Evolutionary conservation across 2,888 invertebrate genomes (phyloP), one percentile per base, ranked within the genome.

Genomic region (Archips crataeganus): DNA sequence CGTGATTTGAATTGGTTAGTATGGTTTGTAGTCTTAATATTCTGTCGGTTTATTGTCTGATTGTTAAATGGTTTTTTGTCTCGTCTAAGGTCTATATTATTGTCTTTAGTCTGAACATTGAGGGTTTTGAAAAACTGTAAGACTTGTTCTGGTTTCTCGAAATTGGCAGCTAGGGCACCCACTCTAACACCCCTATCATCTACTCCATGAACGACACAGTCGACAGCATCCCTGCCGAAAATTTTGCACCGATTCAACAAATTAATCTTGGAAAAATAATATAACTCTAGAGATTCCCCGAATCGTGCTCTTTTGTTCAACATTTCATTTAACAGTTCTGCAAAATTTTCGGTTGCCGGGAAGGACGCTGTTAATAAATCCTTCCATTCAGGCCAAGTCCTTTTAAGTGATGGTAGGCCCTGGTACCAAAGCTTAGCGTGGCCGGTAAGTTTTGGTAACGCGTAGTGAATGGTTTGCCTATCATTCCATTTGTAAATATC

Each of bases 201-300:
- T 13, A 77, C 49, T 4, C 75, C 76, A 57, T 75, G 65, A 2
- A 76, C 5, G 11, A 77, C 23, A 39, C 76, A 76, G 51, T 76
- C 77, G 3, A 77, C 70, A 11, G 76, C 54, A 32, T 57, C 23
- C 23, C 23, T 57, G 23, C 54, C 54, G 54, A 57, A 57, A 57
- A 57, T 57, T 39, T 69, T 72, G 32, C 76, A 76, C 11, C 75
- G 11, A 45, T 75, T 75, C 2, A 77, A 57, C 3, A 78, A 36
- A 32, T 78, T 79, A 4, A 78, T 65, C 60, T 79, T 78, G 0
- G 71, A 49, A 63, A 70, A 79, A 74, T 75, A 79, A 65, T 78
- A 78, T 1, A 68, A 39, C 39, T 77, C 77, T 11, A 79, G 45
- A 4, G 77, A 74, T 68, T 78, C 77, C 1, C 75, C 75, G 45